Base-by-base conservation (phyloP, 2,113 vertebrate species). In the Rhodinocichla rosea region DNA sequence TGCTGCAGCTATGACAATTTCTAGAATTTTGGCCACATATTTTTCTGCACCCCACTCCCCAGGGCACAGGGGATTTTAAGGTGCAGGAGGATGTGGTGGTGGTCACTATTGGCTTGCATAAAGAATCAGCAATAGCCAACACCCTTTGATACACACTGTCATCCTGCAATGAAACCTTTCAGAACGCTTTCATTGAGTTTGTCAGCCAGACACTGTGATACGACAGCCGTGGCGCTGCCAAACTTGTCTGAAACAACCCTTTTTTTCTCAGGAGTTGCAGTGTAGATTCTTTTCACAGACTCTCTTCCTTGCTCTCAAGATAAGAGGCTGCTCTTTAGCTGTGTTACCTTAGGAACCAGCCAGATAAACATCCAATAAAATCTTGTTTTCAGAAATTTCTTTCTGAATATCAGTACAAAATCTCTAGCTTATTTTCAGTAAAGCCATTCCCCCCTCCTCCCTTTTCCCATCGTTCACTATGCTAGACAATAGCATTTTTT, bases 271-370 rank as follows among this genome's bases (percentile, higher is more conserved):
- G 68, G 92, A 95, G 64, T 89, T 94, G 73, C 84, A 75, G 71
- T 56, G 77, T 69, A 62, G 88, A 90, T 95, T 95, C 90, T 96
- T 95, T 91, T 83, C 73, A 64, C 65, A 45, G 35, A 47, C 42
- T 82, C n/a, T 91, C 56, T 96, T 92, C 77, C 82, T 84, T 2
- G 26, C 94, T 95, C 87, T 95, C 70, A 62, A 94, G 94, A 97
- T 96, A 96, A 97, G 94, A 95, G 83, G 70, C 92, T 96, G 94
- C 91, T 95, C 82, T 96, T 97, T 90, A 84, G 91, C 86, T 71
- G 91, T 74, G 92, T 96, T 92, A 89, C 95, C 92, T 94, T 95
- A 92, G 94, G 94, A 96, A 95, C 90, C 89, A 92, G 91, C 56
- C 75, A 90, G 90, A 97, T 92, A 87, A 90, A 92, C 52, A 94